Base-by-base conservation (phyloP, 1,140 invertebrate species). In the Lordiphosa collinella region DNA sequence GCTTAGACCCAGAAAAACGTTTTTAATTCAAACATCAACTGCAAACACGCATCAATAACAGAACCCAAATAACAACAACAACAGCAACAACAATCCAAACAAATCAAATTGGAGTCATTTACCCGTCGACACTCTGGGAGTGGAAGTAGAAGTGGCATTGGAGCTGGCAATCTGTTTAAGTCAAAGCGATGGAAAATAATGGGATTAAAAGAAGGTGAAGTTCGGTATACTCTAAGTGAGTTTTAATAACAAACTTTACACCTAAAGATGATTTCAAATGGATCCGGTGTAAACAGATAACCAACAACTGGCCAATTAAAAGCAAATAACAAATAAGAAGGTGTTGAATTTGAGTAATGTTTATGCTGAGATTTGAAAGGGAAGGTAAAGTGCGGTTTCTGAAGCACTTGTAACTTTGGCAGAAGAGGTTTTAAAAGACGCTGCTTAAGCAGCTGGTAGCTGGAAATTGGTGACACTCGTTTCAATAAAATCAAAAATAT, bases 81-180 rank as follows among this genome's bases (percentile, higher is more conserved):
- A 31, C 12, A 50, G 2, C 38, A 58, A 36, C 41, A 47, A 49
- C 54, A 79, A 51, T 52, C 59, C 75, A 80, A 80, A 80, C 76
- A 80, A 80, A 80, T 80, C 76, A 80, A 80, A 80, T 82, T 80
- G 76, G 58, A 82, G 76, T 82, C 76, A 80, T 80, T 80, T 80
- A 76, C 71, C 71, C 71, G 62, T 76, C 76, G 71, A 80, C 76
- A 80, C 71, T 71, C 43, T 37, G 62, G 31, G 34, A 38, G 37
- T 25, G 38, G 43, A 36, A 43, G 16, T 13, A 12, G 38, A n/a
- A 43, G 22, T 12, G 4, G 34, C n/a, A n/a, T 43, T 36, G 43
- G 35, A 34, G 34, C 16, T 41, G 36, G 48, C 43, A 57, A 68
- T 68, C 65, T 68, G 65, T 64, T 48, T 14, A 47, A 60, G 47